These are phyloP conservation scores for Lithobates pipiens DNA, from an alignment of 2,797 vertebrate species.

Conservation along the genomic window DNA sequence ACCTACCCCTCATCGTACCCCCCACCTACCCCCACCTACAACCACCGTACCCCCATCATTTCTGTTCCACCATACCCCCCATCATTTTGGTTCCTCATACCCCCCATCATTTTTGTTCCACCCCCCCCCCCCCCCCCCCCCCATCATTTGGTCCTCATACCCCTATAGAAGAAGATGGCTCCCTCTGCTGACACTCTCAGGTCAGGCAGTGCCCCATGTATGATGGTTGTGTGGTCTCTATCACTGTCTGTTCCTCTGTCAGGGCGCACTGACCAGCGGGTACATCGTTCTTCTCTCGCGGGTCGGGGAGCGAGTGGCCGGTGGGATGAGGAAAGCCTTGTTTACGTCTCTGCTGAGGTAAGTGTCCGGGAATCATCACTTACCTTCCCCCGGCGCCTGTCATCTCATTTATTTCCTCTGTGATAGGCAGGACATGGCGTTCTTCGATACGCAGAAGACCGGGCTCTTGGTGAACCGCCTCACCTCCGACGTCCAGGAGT, in stretches of 20 bases:
- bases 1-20: no score
- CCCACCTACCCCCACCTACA: no score
- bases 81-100: no score
- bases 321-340: slow-evolving; percentile 89
- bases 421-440: slow-evolving; percentile 90
- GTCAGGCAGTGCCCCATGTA: no score
- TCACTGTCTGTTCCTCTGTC: slow-evolving; percentile 24
- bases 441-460: slow-evolving; percentile 91
- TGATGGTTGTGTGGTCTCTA: not conserved
- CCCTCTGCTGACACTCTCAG: no score
- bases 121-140: no score
- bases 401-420: accelerated
- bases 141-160: no score
- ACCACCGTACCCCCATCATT: no score
- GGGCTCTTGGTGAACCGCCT: slow-evolving; percentile 92
- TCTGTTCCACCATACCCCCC: no score
- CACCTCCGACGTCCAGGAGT: slow-evolving; percentile 94
- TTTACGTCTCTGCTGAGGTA: slow-evolving; percentile 88
- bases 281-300: slow-evolving; percentile 90
- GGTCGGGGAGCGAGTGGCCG: slow-evolving; percentile 88
- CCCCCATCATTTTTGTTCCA: no score
- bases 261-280: slow-evolving; percentile 91
- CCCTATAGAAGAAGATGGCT: no score
- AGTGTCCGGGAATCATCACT: not conserved
- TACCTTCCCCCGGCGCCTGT: no score